Evolutionary conservation across 2,113 vertebrate species (phyloP).

Genomic region (Mungos mungo): DNA sequence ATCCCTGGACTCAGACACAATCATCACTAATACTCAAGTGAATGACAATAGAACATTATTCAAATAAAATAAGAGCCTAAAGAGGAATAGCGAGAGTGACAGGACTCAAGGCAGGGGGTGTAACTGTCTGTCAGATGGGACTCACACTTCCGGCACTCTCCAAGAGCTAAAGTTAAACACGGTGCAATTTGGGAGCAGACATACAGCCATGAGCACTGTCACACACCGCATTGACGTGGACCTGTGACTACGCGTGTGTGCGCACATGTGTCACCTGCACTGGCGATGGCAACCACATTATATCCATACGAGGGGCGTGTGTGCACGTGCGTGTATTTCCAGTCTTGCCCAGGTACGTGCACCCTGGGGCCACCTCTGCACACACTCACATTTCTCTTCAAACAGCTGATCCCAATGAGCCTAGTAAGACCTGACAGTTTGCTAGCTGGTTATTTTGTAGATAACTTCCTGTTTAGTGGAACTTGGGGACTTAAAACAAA

Average conservation of each 20-base stretch:
- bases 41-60: constrained; percentile 64
- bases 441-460: not conserved
- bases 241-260: not conserved
- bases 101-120: constrained; percentile 28
- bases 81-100: not conserved
- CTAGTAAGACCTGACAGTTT: not conserved
- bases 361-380: not conserved
- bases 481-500: not conserved
- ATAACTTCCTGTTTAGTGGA: not conserved
- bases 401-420: not conserved
- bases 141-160: not conserved
- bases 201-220: not conserved
- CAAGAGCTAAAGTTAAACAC: not conserved
- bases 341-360: not conserved
- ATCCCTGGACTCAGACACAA: constrained; percentile 20
- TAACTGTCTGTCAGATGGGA: constrained; percentile 43
- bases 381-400: not conserved
- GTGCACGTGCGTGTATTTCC: not conserved
- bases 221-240: not conserved
- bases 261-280: not conserved
- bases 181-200: not conserved
- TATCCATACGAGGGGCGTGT: not conserved
- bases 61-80: constrained; percentile 60
- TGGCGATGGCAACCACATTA: not conserved
- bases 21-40: constrained; percentile 56